Conservation (phyloP, 2,113 vertebrate genomes). For the Chloroceryle aenea region DNA sequence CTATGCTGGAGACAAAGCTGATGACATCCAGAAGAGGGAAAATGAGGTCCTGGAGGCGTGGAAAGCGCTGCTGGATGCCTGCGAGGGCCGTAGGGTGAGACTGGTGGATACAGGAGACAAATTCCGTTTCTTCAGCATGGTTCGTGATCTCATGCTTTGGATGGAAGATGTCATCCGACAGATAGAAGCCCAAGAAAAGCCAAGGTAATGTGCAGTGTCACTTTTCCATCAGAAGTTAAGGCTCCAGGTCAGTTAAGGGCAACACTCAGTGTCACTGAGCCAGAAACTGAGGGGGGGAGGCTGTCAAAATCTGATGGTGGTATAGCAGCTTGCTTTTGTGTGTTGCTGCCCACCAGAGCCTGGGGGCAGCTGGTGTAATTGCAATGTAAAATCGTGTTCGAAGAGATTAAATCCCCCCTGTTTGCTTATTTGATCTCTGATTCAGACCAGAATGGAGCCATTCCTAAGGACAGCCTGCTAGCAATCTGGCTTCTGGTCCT, state of each 20-base stretch:
- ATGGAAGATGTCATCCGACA: conserved; percentile 97
- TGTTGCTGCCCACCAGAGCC: neutral
- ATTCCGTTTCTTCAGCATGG: conserved; percentile 97
- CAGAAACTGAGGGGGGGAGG: neutral
- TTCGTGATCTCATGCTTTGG: conserved; percentile 97
- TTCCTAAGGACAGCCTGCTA: neutral
- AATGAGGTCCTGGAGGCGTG: conserved; percentile 92
- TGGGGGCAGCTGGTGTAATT: neutral
- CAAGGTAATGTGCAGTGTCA: conserved; percentile 78
- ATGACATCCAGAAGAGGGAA: conserved; percentile 96
- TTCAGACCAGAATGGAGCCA: neutral
- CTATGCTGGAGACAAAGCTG: conserved; percentile 96
- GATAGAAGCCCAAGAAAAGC: conserved; percentile 96
- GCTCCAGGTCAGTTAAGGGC: neutral
- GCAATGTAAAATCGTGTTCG: neutral
- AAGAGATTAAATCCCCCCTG: neutral
- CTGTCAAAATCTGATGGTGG: neutral
- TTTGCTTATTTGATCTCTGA: neutral
- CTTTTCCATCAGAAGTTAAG: neutral
- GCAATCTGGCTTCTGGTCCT: neutral
- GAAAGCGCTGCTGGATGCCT: conserved; percentile 89
- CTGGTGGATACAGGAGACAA: conserved; percentile 94
- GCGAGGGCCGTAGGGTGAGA: conserved; percentile 86
- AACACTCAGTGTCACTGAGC: neutral
- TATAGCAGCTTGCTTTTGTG: neutral